Evolutionary conservation across 2,888 invertebrate species (phyloP).

Genomic region (Philaethria dido): DNA sequence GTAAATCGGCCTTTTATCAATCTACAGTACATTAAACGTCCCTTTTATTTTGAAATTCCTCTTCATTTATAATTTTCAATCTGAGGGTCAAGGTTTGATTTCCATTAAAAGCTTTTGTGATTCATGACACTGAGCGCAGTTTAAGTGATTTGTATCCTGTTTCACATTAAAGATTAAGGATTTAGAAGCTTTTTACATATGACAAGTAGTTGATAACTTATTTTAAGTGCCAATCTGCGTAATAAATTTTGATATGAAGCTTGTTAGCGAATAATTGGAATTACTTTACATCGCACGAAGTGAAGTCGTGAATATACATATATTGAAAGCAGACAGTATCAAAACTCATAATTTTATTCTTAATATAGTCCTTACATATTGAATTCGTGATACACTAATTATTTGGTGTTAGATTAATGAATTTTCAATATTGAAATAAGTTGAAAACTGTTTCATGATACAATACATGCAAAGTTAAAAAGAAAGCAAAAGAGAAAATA

Average conservation of each 20-base stretch:
- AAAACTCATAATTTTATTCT: conserved; percentile 23
- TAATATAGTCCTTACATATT: conserved; percentile 20
- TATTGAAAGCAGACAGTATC: conserved; percentile 25
- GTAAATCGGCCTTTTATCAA: conserved; percentile 60
- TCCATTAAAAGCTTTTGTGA: conserved; percentile 53
- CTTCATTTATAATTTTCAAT: conserved; percentile 36
- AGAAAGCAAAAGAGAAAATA: not conserved
- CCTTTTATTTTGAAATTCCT: conserved; percentile 49
- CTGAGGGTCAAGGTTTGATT: conserved; percentile 47
- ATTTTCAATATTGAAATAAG: conserved; percentile 4
- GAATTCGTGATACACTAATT: not conserved
- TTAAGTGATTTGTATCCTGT: conserved; percentile 42
- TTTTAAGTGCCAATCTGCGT: conserved; percentile 35
- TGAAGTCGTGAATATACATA: conserved; percentile 17
- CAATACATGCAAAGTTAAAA: not conserved
- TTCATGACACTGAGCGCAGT: conserved; percentile 46
- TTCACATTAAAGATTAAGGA: conserved; percentile 37
- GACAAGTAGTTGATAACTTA: conserved; percentile 42
- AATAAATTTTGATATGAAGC: conserved; percentile 36
- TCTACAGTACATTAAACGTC: conserved; percentile 51
- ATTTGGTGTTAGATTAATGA: not conserved
- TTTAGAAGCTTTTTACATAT: conserved; percentile 39
- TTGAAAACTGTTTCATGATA: not conserved
- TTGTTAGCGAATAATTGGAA: conserved; percentile 29
- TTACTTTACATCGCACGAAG: conserved; percentile 21